Percentiles rank a stretch among this genome's conserved stretches.
These are phyloP conservation scores for Alces alces DNA, from an alignment of 2,113 vertebrate genomes.

Conservation along the genomic window DNA sequence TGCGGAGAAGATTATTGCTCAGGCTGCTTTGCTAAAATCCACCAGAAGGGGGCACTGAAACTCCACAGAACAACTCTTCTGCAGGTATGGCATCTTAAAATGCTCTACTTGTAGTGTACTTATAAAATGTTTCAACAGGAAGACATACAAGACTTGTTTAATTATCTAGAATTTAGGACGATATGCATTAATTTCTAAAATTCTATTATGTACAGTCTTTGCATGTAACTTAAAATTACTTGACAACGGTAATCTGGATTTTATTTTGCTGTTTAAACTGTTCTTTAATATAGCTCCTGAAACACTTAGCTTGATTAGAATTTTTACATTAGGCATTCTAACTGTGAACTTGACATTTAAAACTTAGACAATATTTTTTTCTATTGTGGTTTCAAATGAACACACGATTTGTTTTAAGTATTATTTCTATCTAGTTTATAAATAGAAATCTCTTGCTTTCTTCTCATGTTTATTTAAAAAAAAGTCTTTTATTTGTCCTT, in stretches of 20 bases:
- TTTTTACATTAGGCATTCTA: not conserved
- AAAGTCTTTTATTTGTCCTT: not conserved
- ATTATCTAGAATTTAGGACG: constrained; percentile 25
- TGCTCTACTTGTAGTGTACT: not conserved
- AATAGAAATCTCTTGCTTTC: not conserved
- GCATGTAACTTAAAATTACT: constrained; percentile 37
- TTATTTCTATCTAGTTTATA: not conserved
- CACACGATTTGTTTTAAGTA: not conserved
- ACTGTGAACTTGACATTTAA: constrained; percentile 19
- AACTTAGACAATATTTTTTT: constrained; percentile 10
- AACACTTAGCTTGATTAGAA: constrained; percentile 25
- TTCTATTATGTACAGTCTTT: not conserved
- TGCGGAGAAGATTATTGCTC: constrained; percentile 89
- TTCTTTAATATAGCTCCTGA: constrained; percentile 37
- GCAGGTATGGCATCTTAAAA: constrained; percentile 77
- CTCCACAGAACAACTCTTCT: constrained; percentile 85
- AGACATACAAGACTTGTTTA: constrained; percentile 28
- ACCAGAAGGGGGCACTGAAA: constrained; percentile 93
- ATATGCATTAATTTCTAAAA: constrained; percentile 46
- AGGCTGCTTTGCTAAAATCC: constrained; percentile 86
- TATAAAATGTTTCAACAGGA: constrained; percentile 28
- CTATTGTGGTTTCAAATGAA: constrained; percentile 16
- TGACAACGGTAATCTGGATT: not conserved
- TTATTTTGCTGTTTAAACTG: constrained; percentile 32
- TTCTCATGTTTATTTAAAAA: not conserved